A percentile compares a stretch with the other conserved stretches of the same genome.
Evolutionary conservation across 2,113 vertebrate genomes (phyloP).

Genomic region (Brienomyrus longianalis): DNA sequence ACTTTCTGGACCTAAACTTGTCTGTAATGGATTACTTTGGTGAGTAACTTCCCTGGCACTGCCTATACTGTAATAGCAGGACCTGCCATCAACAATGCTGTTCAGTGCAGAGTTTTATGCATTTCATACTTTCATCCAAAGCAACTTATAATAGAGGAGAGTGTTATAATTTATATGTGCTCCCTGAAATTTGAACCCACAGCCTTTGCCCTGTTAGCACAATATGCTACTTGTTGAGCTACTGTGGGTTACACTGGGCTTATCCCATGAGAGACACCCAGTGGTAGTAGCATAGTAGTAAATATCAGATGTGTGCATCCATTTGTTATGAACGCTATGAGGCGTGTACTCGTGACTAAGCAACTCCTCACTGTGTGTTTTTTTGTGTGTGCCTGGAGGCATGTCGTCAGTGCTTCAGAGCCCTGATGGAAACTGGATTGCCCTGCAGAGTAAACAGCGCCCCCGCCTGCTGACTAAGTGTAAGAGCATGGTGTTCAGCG

Average conservation of each 20-base stretch:
- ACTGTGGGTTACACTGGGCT: not conserved
- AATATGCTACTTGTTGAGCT: not conserved
- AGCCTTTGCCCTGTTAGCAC: not conserved
- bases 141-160: not conserved
- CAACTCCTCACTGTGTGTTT: not conserved
- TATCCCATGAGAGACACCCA: not conserved
- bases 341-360: not conserved
- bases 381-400: constrained; percentile 26
- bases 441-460: constrained; percentile 67
- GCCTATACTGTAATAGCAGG: not conserved
- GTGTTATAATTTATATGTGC: not conserved
- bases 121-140: not conserved
- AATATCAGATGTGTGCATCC: not conserved
- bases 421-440: constrained; percentile 88
- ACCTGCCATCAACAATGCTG: not conserved
- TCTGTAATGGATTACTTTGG: too few species aligned
- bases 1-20: too few species aligned
- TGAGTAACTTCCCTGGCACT: too few species aligned
- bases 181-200: not conserved
- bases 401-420: constrained; percentile 72
- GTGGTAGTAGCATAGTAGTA: not conserved
- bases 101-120: not conserved
- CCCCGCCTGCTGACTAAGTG: constrained; percentile 72
- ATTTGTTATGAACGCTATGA: not conserved
- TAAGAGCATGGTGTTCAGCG: constrained; percentile 73